Evolutionary conservation across 2,888 invertebrate species (phyloP).

Genomic region (Drosophila testacea): DNA sequence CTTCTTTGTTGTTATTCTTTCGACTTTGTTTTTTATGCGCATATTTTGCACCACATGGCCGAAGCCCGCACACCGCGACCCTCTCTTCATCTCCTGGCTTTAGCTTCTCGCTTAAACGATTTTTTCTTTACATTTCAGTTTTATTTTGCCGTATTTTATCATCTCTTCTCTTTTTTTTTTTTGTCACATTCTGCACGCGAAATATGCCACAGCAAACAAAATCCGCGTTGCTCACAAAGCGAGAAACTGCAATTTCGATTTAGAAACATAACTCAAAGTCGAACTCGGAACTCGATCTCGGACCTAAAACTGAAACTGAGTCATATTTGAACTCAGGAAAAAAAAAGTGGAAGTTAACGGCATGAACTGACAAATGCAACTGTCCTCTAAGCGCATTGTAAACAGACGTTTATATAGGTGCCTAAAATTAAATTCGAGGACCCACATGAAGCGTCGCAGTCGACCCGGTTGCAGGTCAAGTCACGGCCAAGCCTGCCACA

Average conservation of each 20-base stretch:
- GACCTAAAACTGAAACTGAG: conserved; percentile 2
- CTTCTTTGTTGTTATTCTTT: conserved; percentile 52
- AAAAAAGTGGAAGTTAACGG: conserved; percentile 45
- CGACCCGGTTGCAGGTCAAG: conserved; percentile 53
- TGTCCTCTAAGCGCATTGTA: conserved; percentile 65
- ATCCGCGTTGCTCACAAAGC: conserved; percentile 44
- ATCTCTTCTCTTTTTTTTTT: background rate
- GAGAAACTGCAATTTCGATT: conserved; percentile 53
- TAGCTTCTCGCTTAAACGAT: conserved; percentile 69
- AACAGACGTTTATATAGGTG: conserved; percentile 79
- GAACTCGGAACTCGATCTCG: background rate
- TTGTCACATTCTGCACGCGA: conserved; percentile 58
- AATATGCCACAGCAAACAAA: conserved; percentile 51
- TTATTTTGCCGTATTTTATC: background rate
- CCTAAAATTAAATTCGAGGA: conserved; percentile 71
- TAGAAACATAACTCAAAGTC: conserved; percentile 32
- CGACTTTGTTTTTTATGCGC: conserved; percentile 73
- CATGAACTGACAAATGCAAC: conserved; percentile 64
- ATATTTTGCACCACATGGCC: conserved; percentile 80
- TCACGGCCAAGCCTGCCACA: conserved; percentile 25
- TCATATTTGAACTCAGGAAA: background rate
- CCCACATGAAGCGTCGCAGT: conserved; percentile 73
- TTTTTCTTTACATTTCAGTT: conserved; percentile 40
- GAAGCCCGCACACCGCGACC: conserved; percentile 22
- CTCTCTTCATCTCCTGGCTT: conserved; percentile 29